Evolutionary conservation across 1,140 invertebrate species (phyloP), one percentile per base, ranked within the genome.

Genomic region (Hirudo medicinalis): DNA sequence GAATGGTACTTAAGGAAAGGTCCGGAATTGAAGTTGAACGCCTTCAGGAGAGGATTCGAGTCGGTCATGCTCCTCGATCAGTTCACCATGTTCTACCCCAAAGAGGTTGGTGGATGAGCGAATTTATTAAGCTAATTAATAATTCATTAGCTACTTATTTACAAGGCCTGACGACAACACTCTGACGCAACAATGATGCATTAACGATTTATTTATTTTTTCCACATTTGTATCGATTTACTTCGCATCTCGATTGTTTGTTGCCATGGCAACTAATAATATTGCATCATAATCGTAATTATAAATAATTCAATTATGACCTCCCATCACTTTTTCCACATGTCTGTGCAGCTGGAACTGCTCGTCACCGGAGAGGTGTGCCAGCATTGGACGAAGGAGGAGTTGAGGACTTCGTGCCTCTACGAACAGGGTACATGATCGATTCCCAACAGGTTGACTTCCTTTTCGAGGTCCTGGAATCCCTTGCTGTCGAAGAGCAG

Each of bases 41-140:
- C 94, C 15, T 89, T 99, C 77, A 86, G 90, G 72, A 92, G 97
- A 87, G 96, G 96, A 68, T 98, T 99, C 79, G 93, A 98, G 83
- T 90, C 90, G 55, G 90, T 99, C 63, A 95, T 99, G 78, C 90
- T 93, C 25, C 85, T 92, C 40, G 85, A 86, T 72, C 89, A 92
- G 76, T 82, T 99, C 57, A 87, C 89, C 75, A 87, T 97, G 80
- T 99, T 99, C 81, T 94, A 94, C 81, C 90, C 94, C 5, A 92
- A 98, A 83, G 96, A 99, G 78, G 83, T 82, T 74, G 74, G 74
- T 49, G 9, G 13, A 49, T 49, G 15, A 49, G 9, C n/a, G n/a
- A n/a, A n/a, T n/a, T n/a, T n/a, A n/a, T n/a, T n/a, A n/a, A n/a
- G n/a, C 15, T 49, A 49, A 15, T 49, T 49, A 49, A 5, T 49